Conservation (phyloP, 2,113 vertebrate genomes). For the Ptychochromis oligacanthus region DNA sequence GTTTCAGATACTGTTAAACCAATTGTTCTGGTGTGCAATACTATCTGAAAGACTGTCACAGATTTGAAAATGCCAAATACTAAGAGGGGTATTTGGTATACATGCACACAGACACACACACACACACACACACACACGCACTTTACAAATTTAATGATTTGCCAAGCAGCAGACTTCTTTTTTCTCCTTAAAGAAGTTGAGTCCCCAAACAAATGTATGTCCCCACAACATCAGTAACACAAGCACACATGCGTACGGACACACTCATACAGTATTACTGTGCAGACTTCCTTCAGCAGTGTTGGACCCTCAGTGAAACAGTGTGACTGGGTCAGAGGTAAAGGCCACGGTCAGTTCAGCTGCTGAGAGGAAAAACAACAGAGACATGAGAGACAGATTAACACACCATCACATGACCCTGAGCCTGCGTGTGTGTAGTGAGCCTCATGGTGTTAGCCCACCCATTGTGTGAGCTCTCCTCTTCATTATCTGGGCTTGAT, state of each 20-base stretch:
- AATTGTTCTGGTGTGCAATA: neutral
- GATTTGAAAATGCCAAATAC: neutral
- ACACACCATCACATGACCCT: conserved; percentile 29
- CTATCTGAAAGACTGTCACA: neutral
- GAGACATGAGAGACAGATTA: conserved; percentile 33
- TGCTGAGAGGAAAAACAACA: conserved; percentile 30
- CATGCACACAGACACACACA: no score
- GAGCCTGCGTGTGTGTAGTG: neutral
- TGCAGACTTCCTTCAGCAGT: neutral
- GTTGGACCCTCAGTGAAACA: neutral
- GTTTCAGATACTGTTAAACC: neutral
- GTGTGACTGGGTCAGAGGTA: conserved; percentile 8
- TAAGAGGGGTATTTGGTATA: no score
- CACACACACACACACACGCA: neutral
- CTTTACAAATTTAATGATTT: no score
- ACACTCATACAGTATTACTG: no score
- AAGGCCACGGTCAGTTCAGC: conserved; percentile 24
- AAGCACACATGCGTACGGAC: neutral
- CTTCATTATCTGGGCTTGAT: neutral
- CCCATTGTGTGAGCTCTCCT: neutral
- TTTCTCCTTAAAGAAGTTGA: no score
- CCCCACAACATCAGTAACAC: no score
- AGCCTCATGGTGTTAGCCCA: neutral
- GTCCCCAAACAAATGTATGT: no score
- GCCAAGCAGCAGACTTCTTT: no score